Base-by-base conservation (phyloP, 2,797 vertebrate genomes). In the Acanthurus leucopareius region DNA sequence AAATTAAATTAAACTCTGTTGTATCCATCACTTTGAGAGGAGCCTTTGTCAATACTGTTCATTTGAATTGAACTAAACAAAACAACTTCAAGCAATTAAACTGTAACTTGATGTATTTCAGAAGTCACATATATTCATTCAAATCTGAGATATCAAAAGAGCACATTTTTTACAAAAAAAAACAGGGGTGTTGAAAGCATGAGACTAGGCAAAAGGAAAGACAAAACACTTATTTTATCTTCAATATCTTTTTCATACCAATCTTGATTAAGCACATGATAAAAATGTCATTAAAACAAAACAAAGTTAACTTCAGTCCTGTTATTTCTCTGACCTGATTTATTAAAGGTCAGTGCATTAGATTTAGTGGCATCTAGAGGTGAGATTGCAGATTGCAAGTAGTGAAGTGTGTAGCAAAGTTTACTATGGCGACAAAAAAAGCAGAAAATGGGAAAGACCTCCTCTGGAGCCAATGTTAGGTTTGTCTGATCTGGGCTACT, bases 1-100 rank as follows among this genome's bases (percentile, higher is more conserved):
- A 40, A 77, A 88, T 74, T 14, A 35, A 86, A 90, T 84, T 48
- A 74, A 83, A 83, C 54, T 10, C 48, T 68, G 75, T 56, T 76
- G 53, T 60, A 77, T 62, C 58, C 1, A 20, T 32, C 20, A 72
- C 7, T 76, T 60, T 69, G 62, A 75, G 25, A 48, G 15, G 7
- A 42, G 20, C 61, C 38, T 67, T 75, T 67, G 10, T 61, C 54
- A 10, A 48, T 72, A 1, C 6, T 0, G 9, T 69, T 68, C 17
- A 22, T 60, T 62, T 11, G 1, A 53, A 54, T 16, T 7, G 7
- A 54, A 52, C 52, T 20, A 10, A 76, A 40, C 1, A 17, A 10
- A 38, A 60, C 4, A 19, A 35, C 25, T 35, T 14, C 45, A 48
- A 10, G 16, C 13, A 54, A 66, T 35, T 38, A 20, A 20, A 61